These are phyloP conservation scores for Trisateles emortualis DNA, from an alignment of 2,888 invertebrate species.

Conservation along the genomic window DNA sequence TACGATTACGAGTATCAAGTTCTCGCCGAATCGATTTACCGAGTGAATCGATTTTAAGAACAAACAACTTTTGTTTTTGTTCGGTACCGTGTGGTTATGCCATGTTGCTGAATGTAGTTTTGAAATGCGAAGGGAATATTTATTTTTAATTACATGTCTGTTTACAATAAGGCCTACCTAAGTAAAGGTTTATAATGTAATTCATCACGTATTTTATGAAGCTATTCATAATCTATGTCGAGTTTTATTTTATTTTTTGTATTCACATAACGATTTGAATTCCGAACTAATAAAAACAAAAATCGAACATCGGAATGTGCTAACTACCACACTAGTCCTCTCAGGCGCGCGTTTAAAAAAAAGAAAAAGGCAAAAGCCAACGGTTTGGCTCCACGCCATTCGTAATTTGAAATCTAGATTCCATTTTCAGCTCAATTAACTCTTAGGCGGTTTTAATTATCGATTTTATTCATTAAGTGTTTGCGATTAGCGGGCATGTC, in stretches of 20 bases:
- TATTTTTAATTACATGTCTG: constrained; percentile 36
- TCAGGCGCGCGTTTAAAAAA: constrained; percentile 25
- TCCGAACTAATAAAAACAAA: constrained; percentile 36
- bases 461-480: constrained; percentile 82
- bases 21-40: constrained; percentile 68
- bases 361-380: constrained; percentile 29
- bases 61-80: constrained; percentile 58
- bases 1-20: constrained; percentile 74
- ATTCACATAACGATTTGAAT: constrained; percentile 24
- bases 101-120: constrained; percentile 52
- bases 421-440: constrained; percentile 85
- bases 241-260: not conserved
- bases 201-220: not conserved
- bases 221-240: constrained; percentile 3
- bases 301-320: constrained; percentile 37
- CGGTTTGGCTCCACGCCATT: constrained; percentile 44
- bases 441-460: constrained; percentile 79
- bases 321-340: constrained; percentile 43
- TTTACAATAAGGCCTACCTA: constrained; percentile 12
- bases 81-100: constrained; percentile 40
- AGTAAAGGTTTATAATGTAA: not conserved
- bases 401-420: constrained; percentile 66
- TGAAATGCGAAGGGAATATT: constrained; percentile 26
- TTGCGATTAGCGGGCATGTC: constrained; percentile 83
- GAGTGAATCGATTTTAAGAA: constrained; percentile 62